phyloP scores from a whole-genome alignment of 2,888 invertebrate species.

The Mythimna pallens region DNA sequence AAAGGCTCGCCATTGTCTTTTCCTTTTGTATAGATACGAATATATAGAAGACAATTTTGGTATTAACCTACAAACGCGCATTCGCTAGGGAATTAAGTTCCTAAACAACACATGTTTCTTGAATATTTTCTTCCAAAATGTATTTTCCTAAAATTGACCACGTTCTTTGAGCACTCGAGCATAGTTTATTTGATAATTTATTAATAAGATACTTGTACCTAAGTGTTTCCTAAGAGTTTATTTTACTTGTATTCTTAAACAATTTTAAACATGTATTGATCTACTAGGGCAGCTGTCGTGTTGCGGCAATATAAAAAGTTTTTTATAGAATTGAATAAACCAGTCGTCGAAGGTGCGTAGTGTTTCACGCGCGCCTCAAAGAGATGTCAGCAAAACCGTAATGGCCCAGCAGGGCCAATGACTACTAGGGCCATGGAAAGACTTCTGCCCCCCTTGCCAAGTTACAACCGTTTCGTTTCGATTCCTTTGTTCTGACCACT shows the following conservation, averaged over 20 bases:
- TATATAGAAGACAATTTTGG: neutral
- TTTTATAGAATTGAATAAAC: too few species aligned
- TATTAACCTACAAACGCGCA: neutral
- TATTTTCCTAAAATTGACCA: constrained; percentile 2
- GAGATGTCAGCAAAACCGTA: too few species aligned
- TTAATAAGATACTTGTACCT: neutral
- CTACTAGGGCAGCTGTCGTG: too few species aligned
- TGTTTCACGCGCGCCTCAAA: too few species aligned
- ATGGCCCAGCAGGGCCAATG: too few species aligned
- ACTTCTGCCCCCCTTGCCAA: too few species aligned
- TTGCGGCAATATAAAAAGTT: too few species aligned
- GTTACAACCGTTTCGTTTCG: too few species aligned
- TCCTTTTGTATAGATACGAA: neutral
- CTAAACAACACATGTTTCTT: neutral
- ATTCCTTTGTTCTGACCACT: too few species aligned
- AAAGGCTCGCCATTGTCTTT: constrained; percentile 29
- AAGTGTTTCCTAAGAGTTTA: neutral
- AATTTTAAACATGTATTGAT: too few species aligned
- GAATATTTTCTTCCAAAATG: constrained; percentile 1
- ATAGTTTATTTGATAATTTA: constrained; percentile 2
- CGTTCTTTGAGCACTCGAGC: neutral
- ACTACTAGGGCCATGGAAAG: too few species aligned
- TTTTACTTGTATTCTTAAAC: neutral
- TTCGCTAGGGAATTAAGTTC: neutral
- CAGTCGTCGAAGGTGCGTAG: too few species aligned